Base-by-base conservation (phyloP, 2,888 invertebrate species). In the Stratiomys singularior region DNA sequence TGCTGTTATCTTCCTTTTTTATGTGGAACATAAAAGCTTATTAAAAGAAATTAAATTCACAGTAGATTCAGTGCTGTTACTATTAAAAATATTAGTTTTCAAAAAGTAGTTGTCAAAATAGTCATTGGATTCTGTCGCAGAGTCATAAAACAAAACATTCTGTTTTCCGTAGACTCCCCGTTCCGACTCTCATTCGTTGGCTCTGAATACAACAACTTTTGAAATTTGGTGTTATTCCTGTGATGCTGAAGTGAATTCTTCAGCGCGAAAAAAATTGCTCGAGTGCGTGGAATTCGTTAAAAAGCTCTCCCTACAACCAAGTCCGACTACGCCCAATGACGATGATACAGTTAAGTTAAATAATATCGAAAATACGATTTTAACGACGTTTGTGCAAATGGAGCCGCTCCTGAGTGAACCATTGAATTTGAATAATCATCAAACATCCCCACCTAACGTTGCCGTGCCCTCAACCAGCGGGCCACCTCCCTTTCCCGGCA, bases 171-270 rank as follows among this genome's bases (percentile, higher is more conserved):
- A 87, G 84, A 93, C 91, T 0, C 93, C 94, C 0, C 92, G 90
- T 83, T 94, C 94, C 0, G 94, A 94, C 85, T 90, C 89, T 66
- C 96, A 96, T 87, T 89, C 91, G 1, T 85, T 96, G 78, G 92
- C 91, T 56, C 89, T 93, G 80, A 93, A 94, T 84, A 93, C 93
- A 28, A 90, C 90, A 46, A 87, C 90, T 25, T 94, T 93, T 91
- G 90, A 89, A 78, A 89, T 94, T 28, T 94, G 93, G 91, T 96
- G 96, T 87, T 94, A 94, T 84, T 89, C 89, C 77, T 96, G 96
- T 87, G 91, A 93, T 83, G 90, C 89, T 82, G 92, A 93, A 86
- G 89, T 95, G 18, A 89, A 89, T 76, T 86, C 90, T 11, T 83
- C 84, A 87, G 89, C 84, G 80, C 88, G 90, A 66, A 92, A 92